Evolutionary conservation across 2,888 invertebrate species (phyloP).

Genomic region (Blomia tropicalis): DNA sequence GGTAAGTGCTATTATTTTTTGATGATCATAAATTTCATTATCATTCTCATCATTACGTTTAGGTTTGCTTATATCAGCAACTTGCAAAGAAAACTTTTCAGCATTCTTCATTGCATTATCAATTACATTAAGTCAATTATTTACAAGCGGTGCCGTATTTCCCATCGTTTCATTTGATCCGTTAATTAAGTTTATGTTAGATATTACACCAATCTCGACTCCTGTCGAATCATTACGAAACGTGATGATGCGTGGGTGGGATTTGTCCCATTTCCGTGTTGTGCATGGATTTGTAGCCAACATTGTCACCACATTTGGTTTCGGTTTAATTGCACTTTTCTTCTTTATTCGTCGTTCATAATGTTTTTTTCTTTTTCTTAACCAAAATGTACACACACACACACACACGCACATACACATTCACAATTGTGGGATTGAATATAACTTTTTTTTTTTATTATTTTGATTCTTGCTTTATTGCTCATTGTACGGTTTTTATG

Average conservation of each 20-base stretch:
- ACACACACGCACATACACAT: too few species aligned
- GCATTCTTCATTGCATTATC: slow-evolving; percentile 16
- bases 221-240: slow-evolving; percentile 16
- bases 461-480: too few species aligned
- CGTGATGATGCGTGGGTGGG: slow-evolving; percentile 20
- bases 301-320: background rate
- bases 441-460: background rate
- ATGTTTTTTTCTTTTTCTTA: background rate
- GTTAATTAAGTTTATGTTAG: background rate
- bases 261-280: background rate
- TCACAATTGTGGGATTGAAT: background rate
- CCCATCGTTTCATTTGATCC: slow-evolving; percentile 8
- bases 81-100: slow-evolving; percentile 10
- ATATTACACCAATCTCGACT: slow-evolving; percentile 6
- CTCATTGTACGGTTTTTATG: too few species aligned
- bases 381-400: too few species aligned
- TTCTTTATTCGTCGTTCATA: slow-evolving; percentile 16
- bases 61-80: slow-evolving; percentile 17
- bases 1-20: background rate
- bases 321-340: slow-evolving; percentile 2
- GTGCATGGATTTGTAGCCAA: slow-evolving; percentile 5
- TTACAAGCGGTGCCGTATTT: slow-evolving; percentile 14
- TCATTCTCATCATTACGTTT: slow-evolving; percentile 8
- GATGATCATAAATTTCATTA: background rate
- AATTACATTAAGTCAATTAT: slow-evolving; percentile 17